Evolutionary conservation across 2,113 vertebrate genomes (phyloP), one percentile per base, ranked within the genome.

Genomic region (Tetraodon nigroviridis): DNA sequence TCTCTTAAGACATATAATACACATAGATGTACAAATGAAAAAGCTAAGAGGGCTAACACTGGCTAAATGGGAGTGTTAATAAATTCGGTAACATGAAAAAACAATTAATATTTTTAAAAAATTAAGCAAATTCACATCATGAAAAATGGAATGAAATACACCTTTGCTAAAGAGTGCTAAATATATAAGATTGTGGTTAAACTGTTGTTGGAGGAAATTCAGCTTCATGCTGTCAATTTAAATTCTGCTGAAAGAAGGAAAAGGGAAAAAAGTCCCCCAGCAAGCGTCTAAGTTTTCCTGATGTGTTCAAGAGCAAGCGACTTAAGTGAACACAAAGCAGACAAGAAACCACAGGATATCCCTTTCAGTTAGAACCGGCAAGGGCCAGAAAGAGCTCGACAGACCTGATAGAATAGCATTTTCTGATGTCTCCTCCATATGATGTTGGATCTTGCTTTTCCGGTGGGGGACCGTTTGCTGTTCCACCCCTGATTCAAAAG

Each of bases 331-430:
- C 22, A 27, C 29, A 53, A 37, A 18, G 18, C 22, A 69, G 18
- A 71, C 41, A 72, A 51, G 61, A 69, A 80, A 79, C 66, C 29
- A 78, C 48, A 46, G 46, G 41, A 60, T 24, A 27, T 66, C 48
- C 64, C 53, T 79, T 51, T 83, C 29, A 49, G 19, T 67, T 71
- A 72, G 83, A 88, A 85, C 79, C 82, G 84, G 60, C 69, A 57
- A 51, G 73, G 73, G 55, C 67, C 2, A 69, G 64, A 80, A 40
- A 81, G 80, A 82, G 92, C 92, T 86, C 21, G 92, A 93, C 94
- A 94, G 93, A 93, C 94, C 93, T 94, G 92, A 93, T 94, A 90
- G 92, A 88, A 85, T 88, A 91, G 90, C 90, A 89, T 90, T 90
- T 88, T 83, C 86, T 89, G 84, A 88, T 88, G 89, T 87, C 86